phyloP scores from a whole-genome alignment of 2,888 invertebrate species.

The Acheta domesticus region DNA sequence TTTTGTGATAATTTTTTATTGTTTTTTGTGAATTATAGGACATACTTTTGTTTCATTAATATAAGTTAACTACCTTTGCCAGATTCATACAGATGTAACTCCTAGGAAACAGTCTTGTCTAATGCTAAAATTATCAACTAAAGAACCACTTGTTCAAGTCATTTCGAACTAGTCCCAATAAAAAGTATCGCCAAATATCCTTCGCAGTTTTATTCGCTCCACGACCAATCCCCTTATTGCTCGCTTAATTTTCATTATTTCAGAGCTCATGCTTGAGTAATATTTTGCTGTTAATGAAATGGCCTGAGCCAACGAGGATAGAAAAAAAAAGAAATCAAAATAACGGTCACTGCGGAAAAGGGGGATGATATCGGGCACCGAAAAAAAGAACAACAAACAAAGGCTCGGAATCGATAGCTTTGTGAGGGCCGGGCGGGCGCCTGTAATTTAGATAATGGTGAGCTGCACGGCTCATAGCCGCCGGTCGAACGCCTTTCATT shows the following conservation, averaged over 20 bases:
- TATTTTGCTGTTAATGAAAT: constrained; percentile 18
- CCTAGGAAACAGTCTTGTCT: no score
- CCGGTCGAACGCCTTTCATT: constrained; percentile 1
- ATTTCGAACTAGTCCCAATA: no score
- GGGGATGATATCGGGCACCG: not conserved
- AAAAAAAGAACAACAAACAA: constrained; percentile 8
- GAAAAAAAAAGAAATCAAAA: constrained; percentile 5
- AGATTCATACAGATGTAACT: no score
- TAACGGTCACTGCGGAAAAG: not conserved
- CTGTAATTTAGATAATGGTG: constrained; percentile 18
- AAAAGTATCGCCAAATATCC: no score
- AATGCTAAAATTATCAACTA: no score
- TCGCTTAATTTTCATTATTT: constrained; percentile 18
- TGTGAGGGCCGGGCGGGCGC: not conserved
- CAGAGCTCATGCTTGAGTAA: constrained; percentile 5
- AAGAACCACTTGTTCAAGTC: no score
- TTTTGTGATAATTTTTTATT: no score
- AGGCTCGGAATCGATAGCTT: not conserved
- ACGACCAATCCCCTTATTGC: not conserved
- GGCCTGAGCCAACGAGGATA: not conserved
- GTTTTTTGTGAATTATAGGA: no score
- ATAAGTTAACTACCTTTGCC: no score
- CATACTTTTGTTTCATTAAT: no score
- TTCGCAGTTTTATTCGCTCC: not conserved
- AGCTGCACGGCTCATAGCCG: not conserved